Base-by-base conservation (phyloP, 1,140 invertebrate species). In the Fopius arisanus region DNA sequence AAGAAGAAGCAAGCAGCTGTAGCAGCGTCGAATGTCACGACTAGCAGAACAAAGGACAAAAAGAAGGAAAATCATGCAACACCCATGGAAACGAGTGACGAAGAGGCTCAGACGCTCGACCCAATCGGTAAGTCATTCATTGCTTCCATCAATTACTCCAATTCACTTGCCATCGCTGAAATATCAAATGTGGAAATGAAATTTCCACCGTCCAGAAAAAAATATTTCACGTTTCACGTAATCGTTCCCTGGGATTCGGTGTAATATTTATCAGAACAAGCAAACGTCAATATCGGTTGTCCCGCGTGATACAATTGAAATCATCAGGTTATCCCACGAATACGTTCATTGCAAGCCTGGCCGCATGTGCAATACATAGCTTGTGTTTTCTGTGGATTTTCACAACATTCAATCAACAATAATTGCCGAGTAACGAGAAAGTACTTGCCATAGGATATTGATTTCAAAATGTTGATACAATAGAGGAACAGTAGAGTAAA, bases 51-150 rank as follows among this genome's bases (percentile, higher is more conserved):
- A 48, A 88, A 88, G 70, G 87, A 88, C 28, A 88, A 88, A 72
- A 88, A 88, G 74, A 88, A 88, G 70, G 86, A 88, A 33, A 87
- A 87, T 68, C 87, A 88, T 54, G 77, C 83, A 23, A 82, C 78
- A 7, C 82, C 86, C 0, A 86, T 88, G 85, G 87, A 88, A 40
- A 88, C 87, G 4, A 88, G 86, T 63, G 87, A 88, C 73, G 87
- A 88, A 31, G 87, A 88, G 12, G 81, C 87, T 3, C 86, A 88
- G 54, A 72, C 80, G 0, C 79, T 82, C 26, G 87, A 88, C 40
- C 75, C 81, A 4, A 80, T 83, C 66, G 87, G 87, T 87, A 75
- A 87, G 87, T 86, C 28, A 16, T 6, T 63, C 33, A 37, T 9
- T 7, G 3, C 14, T 28, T 31, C 16, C 29, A 31, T 33, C 43